Evolutionary conservation across 1,140 invertebrate species (phyloP).

Genomic region (Pogonus chalceus): DNA sequence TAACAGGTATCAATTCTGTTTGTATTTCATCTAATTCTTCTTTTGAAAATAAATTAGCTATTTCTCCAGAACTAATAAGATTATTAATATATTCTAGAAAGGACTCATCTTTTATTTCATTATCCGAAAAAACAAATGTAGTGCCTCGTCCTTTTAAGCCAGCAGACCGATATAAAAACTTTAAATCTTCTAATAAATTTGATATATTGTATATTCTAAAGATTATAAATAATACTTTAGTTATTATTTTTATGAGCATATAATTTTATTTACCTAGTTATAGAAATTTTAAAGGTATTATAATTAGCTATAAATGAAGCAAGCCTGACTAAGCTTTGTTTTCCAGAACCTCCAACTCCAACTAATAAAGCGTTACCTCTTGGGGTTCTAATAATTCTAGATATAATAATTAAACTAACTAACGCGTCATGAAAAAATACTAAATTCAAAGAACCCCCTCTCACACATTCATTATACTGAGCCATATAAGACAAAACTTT

Average conservation of each 20-base stretch:
- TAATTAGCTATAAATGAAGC: slow-evolving; percentile 79
- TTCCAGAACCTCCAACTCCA: slow-evolving; percentile 80
- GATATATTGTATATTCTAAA: slow-evolving; percentile 58
- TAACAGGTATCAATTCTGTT: slow-evolving; percentile 61
- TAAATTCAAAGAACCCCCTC: slow-evolving; percentile 68
- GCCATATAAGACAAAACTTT: slow-evolving; percentile 47
- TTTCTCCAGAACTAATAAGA: slow-evolving; percentile 75
- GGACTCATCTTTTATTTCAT: slow-evolving; percentile 83
- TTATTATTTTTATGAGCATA: too few relatives aligned
- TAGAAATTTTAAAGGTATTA: slow-evolving; percentile 72
- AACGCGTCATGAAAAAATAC: slow-evolving; percentile 84
- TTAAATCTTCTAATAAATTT: slow-evolving; percentile 80
- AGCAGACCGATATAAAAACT: slow-evolving; percentile 63
- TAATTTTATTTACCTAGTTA: slow-evolving; percentile 60
- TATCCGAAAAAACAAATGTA: slow-evolving; percentile 85
- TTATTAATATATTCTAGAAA: slow-evolving; percentile 86
- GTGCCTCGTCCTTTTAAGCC: slow-evolving; percentile 62
- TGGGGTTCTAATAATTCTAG: slow-evolving; percentile 69
- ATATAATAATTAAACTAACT: slow-evolving; percentile 75
- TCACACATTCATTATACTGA: slow-evolving; percentile 70
- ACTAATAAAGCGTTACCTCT: slow-evolving; percentile 75
- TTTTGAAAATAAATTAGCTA: slow-evolving; percentile 78
- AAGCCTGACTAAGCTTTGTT: slow-evolving; percentile 76
- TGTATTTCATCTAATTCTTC: slow-evolving; percentile 81
- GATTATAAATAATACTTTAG: slow-evolving; percentile 10